Conservation (phyloP, 2,888 invertebrate species). For the Bellardia pandia region DNA sequence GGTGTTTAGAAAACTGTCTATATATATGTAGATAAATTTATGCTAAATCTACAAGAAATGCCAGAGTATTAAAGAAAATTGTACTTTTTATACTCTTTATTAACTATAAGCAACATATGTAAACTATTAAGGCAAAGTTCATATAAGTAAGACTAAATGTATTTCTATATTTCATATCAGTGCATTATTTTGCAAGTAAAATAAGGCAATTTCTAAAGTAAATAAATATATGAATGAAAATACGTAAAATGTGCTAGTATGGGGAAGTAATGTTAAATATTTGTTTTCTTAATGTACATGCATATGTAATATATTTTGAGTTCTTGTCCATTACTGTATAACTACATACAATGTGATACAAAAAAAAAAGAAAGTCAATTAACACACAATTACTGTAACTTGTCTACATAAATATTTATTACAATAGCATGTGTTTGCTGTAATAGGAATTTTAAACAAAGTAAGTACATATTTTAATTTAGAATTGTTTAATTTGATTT, state of each 20-base stretch:
- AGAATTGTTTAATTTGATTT: no score
- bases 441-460: no score
- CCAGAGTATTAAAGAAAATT: background rate
- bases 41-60: conserved; percentile 6
- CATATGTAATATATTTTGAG: background rate
- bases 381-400: conserved; percentile 50
- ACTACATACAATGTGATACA: background rate
- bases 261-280: background rate
- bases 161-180: background rate
- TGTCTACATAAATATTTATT: background rate
- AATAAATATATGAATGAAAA: background rate
- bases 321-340: background rate
- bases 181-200: background rate
- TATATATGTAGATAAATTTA: background rate
- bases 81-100: background rate
- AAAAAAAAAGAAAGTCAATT: conserved; percentile 49
- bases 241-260: background rate
- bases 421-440: background rate
- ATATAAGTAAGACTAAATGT: background rate
- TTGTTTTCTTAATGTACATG: background rate
- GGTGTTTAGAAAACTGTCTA: background rate
- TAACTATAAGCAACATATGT: conserved; percentile 5
- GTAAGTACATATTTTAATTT: no score
- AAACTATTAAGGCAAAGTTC: conserved; percentile 10
- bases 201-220: background rate